Evolutionary conservation across 2,888 invertebrate species (phyloP), one percentile per base, ranked within the genome.

Genomic region (Eilema griseolum): DNA sequence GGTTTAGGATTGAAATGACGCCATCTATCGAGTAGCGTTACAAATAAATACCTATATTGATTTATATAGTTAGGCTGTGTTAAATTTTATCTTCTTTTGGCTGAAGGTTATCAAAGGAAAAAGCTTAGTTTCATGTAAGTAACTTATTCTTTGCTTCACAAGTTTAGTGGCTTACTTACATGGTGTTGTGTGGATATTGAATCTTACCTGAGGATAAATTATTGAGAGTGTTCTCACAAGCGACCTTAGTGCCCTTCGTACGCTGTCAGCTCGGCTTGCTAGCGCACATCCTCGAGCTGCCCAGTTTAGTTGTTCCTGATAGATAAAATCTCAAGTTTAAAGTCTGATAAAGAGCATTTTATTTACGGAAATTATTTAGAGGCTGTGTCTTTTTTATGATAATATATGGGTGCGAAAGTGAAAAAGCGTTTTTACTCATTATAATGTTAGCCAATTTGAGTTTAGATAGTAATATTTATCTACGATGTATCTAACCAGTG

Each of bases 181-280:
- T 12, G 24, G 24, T 57, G 57, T 57, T 33, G 31, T 8, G 23
- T 12, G 7, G 23, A 24, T 12, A 57, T 24, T 24, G 11, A 14
- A 12, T 31, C 61, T 37, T 65, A 93, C 94, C 89, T 91, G 93
- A 16, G 94, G 92, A 75, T 92, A 90, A 7, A 90, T 65, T 33
- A 88, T 87, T 10, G 88, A 69, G 24, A 95, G 90, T 33, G 93
- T 92, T 41, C 92, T 89, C 65, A 93, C 86, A 52, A 95, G 90
- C 24, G 92, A 87, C 65, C 88, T 89, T 11, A 95, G 78, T 67
- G 95, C 95, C 31, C 90, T 88, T 0, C 92, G 88, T 81, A 95
- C 95, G 85, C 94, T 94, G 83, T 95, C 94, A 0, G 95, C 95
- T 62, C 95, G 92, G 1, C 89, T 89, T 12, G 93, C 92, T 74